Evolutionary conservation across 92 coral and sea anemone species (phyloP).

Genomic region (Micromussa lordhowensis): DNA sequence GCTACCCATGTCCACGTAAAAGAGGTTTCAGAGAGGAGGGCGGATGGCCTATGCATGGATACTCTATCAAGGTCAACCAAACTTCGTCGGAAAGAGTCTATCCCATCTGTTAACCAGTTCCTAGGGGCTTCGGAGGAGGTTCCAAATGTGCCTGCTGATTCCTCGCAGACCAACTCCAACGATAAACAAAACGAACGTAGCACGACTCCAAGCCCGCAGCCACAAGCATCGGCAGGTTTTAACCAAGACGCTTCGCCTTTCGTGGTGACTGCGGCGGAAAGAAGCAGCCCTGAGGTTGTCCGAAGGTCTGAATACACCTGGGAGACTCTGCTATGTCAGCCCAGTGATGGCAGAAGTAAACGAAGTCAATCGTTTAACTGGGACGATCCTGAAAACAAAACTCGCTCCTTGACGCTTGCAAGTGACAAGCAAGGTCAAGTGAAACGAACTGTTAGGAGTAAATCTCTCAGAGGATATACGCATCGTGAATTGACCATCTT

Average conservation of each 20-base stretch:
- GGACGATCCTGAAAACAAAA: neutral
- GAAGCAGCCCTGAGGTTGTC: neutral
- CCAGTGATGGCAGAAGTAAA: conserved; percentile 1
- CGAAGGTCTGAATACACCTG: conserved; percentile 42
- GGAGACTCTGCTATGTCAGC: conserved; percentile 9
- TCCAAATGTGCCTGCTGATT: neutral
- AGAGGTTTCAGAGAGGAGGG: conserved; percentile 20
- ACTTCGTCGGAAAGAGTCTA: conserved; percentile 21
- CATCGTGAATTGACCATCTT: neutral
- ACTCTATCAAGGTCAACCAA: conserved; percentile 45
- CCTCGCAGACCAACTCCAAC: neutral
- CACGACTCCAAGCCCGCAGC: neutral
- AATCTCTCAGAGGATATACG: conserved; percentile 12
- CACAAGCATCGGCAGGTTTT: neutral
- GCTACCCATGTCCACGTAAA: neutral
- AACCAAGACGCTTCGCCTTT: neutral
- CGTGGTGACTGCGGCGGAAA: neutral
- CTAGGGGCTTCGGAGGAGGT: conserved; percentile 16
- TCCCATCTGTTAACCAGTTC: neutral
- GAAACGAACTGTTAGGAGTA: neutral
- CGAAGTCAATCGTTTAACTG: conserved; percentile 24
- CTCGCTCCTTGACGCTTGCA: conserved; percentile 11
- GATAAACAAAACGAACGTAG: neutral
- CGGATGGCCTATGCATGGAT: conserved; percentile 72
- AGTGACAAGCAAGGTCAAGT: neutral